Base-by-base conservation (phyloP, 1,140 invertebrate species). In the Drosophila orosa region DNA sequence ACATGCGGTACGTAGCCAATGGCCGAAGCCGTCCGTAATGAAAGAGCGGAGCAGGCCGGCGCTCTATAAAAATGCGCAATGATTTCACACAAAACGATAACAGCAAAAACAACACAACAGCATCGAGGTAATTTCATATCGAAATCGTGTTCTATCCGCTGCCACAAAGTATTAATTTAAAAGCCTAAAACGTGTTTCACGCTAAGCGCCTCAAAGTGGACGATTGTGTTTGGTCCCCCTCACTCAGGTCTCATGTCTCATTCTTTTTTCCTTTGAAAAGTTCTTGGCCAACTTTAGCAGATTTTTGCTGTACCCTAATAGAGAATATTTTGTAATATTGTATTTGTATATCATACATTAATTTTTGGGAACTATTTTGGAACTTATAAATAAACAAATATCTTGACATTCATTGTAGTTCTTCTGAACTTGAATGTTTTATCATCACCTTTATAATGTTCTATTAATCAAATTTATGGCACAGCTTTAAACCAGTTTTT, bases 41-140 rank as follows among this genome's bases (percentile, higher is more conserved):
- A 83, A 79, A 86, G 83, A 87, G 63, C 69, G 50, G 66, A 19
- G 12, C 39, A n/a, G 50, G 33, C 24, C 52, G 61, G 42, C 62
- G 61, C 48, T 69, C 74, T 60, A 77, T 57, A 61, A 65, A 76
- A 68, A 61, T 60, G 81, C 81, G 58, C 67, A 80, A 87, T 87
- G 83, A 86, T 87, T 87, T 87, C 67, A 87, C 68, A 79, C 75
- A 87, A 87, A 87, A 58, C 83, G 83, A 86, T 86, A 83, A 77
- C 50, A 71, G 27, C 31, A 27, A 62, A n/a, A 39, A 25, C 17
- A 71, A 37, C 62, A 54, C 39, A 29, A 56, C 69, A 75, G 74
- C 65, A 60, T 48, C 75, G 68, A 87, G 83, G 83, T 86, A 86
- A 86, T 86, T 86, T 86, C 77, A 87, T 87, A 86, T 86, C 79